Evolutionary conservation across 2,797 vertebrate species (phyloP).

Genomic region (Moxostoma hubbsi): DNA sequence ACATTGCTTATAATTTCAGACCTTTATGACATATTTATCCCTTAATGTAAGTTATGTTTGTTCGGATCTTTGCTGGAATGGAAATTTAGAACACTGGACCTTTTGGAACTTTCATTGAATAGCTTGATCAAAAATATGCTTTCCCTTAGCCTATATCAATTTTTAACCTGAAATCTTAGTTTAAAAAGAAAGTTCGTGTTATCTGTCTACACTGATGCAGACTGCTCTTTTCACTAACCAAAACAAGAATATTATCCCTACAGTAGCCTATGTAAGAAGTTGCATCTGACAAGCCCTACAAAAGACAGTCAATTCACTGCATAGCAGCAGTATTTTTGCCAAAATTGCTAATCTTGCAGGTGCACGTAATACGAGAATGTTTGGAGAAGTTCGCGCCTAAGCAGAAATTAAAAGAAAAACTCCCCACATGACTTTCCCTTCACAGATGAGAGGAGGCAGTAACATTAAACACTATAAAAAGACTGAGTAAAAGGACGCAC

Average conservation of each 20-base stretch:
- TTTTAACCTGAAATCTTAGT: neutral
- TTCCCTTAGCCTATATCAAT: neutral
- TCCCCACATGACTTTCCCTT: neutral
- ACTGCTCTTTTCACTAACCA: neutral
- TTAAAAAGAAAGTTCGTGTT: too few species aligned
- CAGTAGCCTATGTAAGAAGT: neutral
- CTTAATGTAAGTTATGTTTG: neutral
- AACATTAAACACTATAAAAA: constrained; percentile 41
- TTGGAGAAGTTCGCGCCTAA: neutral
- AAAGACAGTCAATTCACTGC: neutral
- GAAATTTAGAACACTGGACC: neutral
- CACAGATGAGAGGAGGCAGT: neutral
- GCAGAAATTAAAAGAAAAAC: neutral
- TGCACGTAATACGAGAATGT: constrained; percentile 59
- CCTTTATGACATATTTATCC: neutral
- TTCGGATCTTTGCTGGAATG: neutral
- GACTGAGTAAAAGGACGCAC: constrained; percentile 28
- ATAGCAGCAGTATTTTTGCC: neutral
- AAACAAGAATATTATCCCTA: neutral
- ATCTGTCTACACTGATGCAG: too few species aligned
- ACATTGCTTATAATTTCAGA: neutral
- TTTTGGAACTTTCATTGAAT: neutral
- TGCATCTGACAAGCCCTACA: neutral
- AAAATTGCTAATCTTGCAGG: constrained; percentile 57
- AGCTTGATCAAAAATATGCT: neutral